These are phyloP conservation scores for Nettapus auritus DNA, from an alignment of 2,113 vertebrate species.

Conservation along the genomic window DNA sequence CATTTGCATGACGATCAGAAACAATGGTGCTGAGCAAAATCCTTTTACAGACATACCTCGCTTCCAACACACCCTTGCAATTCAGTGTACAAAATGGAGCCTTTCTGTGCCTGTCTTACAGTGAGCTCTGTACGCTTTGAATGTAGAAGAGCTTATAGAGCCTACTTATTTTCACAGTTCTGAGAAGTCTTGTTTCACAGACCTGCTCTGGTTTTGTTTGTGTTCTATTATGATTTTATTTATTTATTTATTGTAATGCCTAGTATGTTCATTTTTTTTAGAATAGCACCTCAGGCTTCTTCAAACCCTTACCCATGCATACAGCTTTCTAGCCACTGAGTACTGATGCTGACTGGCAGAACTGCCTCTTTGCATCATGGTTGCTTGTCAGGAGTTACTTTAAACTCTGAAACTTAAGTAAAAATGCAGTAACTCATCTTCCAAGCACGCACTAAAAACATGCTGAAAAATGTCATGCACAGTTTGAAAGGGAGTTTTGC, in stretches of 20 bases:
- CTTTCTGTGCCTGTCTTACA: neutral
- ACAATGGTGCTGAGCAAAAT: neutral
- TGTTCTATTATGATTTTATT: neutral
- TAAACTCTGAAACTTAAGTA: neutral
- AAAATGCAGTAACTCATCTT: neutral
- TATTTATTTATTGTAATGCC: neutral
- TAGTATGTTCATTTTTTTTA: neutral
- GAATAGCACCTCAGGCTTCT: neutral
- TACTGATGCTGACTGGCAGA: neutral
- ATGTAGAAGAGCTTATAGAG: neutral
- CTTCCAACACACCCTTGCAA: rapidly evolving
- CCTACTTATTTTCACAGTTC: neutral
- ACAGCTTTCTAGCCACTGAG: neutral
- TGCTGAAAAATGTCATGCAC: neutral
- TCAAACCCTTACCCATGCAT: rapidly evolving
- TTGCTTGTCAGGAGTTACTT: neutral
- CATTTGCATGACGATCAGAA: rapidly evolving
- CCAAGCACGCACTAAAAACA: neutral
- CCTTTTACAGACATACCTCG: neutral
- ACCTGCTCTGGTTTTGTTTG: neutral
- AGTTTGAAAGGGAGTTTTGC: slow-evolving; percentile 1
- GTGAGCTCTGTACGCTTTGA: neutral
- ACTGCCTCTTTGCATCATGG: neutral
- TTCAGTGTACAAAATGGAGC: neutral
- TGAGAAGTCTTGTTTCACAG: neutral